phyloP scores from a whole-genome alignment of 2,888 invertebrate species.

The Andrena fulva region DNA sequence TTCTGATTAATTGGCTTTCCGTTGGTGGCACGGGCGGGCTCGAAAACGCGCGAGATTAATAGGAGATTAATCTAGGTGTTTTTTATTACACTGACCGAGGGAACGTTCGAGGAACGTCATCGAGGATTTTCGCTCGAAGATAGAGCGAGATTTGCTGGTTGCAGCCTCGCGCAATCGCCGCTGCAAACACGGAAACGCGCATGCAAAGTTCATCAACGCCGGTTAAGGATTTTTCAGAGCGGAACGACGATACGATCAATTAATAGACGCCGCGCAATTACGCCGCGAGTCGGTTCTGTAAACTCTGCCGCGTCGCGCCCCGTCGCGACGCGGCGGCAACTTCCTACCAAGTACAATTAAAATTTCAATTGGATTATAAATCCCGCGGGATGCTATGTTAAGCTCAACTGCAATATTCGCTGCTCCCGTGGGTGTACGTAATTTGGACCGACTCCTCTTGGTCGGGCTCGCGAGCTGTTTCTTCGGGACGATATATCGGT shows the following conservation, averaged over 20 bases:
- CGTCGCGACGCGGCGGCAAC: not conserved
- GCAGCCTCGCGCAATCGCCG: not conserved
- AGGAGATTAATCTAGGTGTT: constrained; percentile 34
- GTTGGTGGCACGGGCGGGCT: not conserved
- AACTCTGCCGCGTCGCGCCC: not conserved
- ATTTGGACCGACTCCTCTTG: not conserved
- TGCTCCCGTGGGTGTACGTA: not conserved
- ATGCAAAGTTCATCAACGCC: constrained; percentile 6
- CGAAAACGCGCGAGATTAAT: constrained; percentile 40
- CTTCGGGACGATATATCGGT: not conserved
- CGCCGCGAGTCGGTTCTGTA: not conserved
- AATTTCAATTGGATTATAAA: constrained; percentile 26
- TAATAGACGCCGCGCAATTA: constrained; percentile 24
- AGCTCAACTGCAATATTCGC: not conserved
- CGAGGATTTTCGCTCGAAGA: not conserved
- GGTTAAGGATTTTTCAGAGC: constrained; percentile 13
- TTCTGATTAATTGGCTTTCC: constrained; percentile 45
- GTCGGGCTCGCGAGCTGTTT: not conserved
- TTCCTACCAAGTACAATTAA: constrained; percentile 24
- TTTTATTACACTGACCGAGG: not conserved
- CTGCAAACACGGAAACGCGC: not conserved
- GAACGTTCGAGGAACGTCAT: too few species aligned
- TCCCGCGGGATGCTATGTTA: not conserved
- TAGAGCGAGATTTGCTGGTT: not conserved
- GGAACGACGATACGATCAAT: constrained; percentile 28